phyloP scores from a whole-genome alignment of 2,888 invertebrate species.

The Incurvaria masculella region DNA sequence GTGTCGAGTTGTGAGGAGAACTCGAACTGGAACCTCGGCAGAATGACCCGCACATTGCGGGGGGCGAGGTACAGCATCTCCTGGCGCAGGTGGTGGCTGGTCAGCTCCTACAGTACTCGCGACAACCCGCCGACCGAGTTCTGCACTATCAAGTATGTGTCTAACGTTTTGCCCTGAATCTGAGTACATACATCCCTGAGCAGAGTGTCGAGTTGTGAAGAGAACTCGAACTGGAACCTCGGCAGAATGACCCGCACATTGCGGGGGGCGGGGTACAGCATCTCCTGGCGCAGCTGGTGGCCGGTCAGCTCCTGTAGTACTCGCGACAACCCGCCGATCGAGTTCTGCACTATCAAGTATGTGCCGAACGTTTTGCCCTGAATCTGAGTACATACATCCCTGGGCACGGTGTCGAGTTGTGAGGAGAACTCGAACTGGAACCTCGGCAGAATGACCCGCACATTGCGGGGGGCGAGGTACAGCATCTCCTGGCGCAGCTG shows the following conservation, averaged over 20 bases:
- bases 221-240: no score
- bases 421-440: slow-evolving; percentile 71
- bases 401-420: slow-evolving; percentile 57
- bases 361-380: slow-evolving; percentile 72
- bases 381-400: slow-evolving; percentile 58
- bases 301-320: slow-evolving; percentile 57
- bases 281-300: no score
- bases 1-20: slow-evolving; percentile 61
- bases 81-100: slow-evolving; percentile 49
- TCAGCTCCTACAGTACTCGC: slow-evolving; percentile 55
- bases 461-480: slow-evolving; percentile 55
- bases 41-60: slow-evolving; percentile 55
- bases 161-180: slow-evolving; percentile 70
- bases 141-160: slow-evolving; percentile 72
- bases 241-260: no score
- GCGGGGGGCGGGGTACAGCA: no score
- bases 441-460: slow-evolving; percentile 67
- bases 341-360: slow-evolving; percentile 69
- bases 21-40: slow-evolving; percentile 76
- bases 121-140: slow-evolving; percentile 60
- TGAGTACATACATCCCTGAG: no score
- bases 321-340: slow-evolving; percentile 57
- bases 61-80: slow-evolving; percentile 60
- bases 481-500: slow-evolving; percentile 57
- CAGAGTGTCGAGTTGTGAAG: no score